Conservation (phyloP, 2,888 invertebrate species). For the Imbricaverruca yamaguchii region DNA sequence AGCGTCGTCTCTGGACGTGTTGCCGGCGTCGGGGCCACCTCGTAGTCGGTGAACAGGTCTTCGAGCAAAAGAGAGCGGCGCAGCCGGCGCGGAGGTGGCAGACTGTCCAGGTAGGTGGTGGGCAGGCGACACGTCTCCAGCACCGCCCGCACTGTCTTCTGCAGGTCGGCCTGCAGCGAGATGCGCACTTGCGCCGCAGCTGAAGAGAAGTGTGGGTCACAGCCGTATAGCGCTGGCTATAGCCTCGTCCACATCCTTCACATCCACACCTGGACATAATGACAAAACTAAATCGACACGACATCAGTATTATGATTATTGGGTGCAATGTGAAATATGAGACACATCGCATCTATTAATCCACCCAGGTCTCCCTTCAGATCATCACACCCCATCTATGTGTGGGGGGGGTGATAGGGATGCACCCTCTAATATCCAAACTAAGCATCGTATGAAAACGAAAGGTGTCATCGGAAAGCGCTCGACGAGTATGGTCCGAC, state of each 20-base stretch:
- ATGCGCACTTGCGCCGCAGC: conserved; percentile 9
- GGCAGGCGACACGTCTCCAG: conserved; percentile 73
- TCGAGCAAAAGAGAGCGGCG: neutral
- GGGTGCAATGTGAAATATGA: no score
- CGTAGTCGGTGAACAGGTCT: neutral
- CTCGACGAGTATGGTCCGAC: no score
- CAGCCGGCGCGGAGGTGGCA: conserved; percentile 42
- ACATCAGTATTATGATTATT: neutral
- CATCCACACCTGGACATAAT: neutral
- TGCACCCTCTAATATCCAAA: no score
- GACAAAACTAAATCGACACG: neutral
- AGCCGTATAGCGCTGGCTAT: neutral
- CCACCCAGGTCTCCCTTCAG: no score
- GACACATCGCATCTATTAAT: no score
- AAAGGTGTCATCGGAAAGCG: no score
- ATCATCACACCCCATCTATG: no score
- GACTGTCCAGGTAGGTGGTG: conserved; percentile 73
- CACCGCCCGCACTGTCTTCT: conserved; percentile 58
- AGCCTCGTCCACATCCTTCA: neutral
- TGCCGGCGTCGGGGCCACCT: neutral
- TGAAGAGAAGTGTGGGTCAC: neutral
- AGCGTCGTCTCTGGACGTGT: neutral
- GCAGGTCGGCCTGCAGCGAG: neutral
- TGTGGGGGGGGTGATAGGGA: no score
- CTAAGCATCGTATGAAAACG: no score